phyloP scores from a whole-genome alignment of 2,797 vertebrate genomes.

The Takifugu ocellatus region DNA sequence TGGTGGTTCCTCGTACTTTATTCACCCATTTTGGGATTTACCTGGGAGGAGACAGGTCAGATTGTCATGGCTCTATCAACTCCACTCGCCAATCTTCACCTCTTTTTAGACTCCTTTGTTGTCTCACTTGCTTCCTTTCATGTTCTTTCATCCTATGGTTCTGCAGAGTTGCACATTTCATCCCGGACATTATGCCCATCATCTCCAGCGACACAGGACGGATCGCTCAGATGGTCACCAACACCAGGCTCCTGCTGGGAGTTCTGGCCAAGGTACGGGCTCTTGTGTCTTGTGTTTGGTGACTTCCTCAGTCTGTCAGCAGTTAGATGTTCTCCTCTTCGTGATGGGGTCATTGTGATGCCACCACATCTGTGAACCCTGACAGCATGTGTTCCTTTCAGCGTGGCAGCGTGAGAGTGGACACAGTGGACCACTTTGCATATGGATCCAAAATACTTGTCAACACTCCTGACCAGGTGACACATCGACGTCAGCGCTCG shows the following conservation, averaged over 20 bases:
- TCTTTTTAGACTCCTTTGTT: background rate
- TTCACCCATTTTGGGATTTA: conserved; percentile 93
- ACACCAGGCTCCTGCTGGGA: conserved; percentile 84
- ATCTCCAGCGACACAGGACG: conserved; percentile 67
- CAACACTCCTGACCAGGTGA: conserved; percentile 83
- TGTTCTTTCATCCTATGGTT: background rate
- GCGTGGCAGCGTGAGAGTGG: conserved; percentile 85
- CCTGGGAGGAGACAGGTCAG: conserved; percentile 79
- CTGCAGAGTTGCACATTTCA: conserved; percentile 84
- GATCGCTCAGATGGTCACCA: conserved; percentile 82
- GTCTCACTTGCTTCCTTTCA: background rate
- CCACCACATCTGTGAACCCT: no score
- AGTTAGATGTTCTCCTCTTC: no score
- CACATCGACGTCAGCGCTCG: no score
- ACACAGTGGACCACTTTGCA: conserved; percentile 89
- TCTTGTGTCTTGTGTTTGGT: background rate
- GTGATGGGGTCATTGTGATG: no score
- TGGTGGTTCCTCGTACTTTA: conserved; percentile 87
- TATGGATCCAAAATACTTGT: conserved; percentile 83
- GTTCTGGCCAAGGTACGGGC: conserved; percentile 73
- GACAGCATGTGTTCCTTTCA: conserved; percentile 6
- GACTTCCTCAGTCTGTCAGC: background rate
- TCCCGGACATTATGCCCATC: conserved; percentile 87
- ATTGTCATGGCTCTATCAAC: background rate
- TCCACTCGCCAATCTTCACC: background rate